Evolutionary conservation across 37 sponge, comb jelly and placozoan genomes (phyloP), one percentile per base, ranked within the genome.

Genomic region (Theonella swinhoei): DNA sequence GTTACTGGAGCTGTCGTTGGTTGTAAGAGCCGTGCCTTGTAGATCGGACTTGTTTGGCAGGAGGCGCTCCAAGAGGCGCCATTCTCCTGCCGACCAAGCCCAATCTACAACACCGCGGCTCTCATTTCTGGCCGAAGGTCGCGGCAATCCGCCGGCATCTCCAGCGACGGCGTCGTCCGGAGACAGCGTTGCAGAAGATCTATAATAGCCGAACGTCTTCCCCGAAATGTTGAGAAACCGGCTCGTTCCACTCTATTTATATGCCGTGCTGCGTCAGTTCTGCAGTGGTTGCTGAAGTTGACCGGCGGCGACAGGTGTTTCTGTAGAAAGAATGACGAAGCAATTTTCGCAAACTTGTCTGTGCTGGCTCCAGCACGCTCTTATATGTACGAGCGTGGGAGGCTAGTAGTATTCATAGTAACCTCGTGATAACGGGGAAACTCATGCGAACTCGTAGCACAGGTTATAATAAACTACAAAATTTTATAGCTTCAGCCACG

Each of bases 31-130:
- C 41, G 33, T 25, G 17, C 77, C 60, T 83, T 93, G 93, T 93
- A 93, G 93, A 93, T 86, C 60, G 93, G 89, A 93, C 93, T 83
- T 89, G 93, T 93, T 93, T 93, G 93, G 93, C 93, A 93, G 93
- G 93, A 77, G 39, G 83, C 75, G 74, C 41, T 32, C 40, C 24
- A 47, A 43, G 31, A 36, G 79, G 62, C 73, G 63, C 63, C 77
- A 29, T 58, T 30, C 28, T 62, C 93, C 93, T 93, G 93, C 93
- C 93, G 90, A 88, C 89, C 93, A 93, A 89, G 90, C 93, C 93
- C 93, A 89, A 93, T 89, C 93, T 93, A 93, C 93, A 93, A 83
- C 64, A 47, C 31, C 17, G 8, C 39, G 31, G 72, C 72, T 20
- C 3, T 19, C 72, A 20, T 63, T 14, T 68, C 25, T 4, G 5